Evolutionary conservation across 2,888 invertebrate genomes (phyloP), one percentile per base, ranked within the genome.

Genomic region (Periphyllus acericola): DNA sequence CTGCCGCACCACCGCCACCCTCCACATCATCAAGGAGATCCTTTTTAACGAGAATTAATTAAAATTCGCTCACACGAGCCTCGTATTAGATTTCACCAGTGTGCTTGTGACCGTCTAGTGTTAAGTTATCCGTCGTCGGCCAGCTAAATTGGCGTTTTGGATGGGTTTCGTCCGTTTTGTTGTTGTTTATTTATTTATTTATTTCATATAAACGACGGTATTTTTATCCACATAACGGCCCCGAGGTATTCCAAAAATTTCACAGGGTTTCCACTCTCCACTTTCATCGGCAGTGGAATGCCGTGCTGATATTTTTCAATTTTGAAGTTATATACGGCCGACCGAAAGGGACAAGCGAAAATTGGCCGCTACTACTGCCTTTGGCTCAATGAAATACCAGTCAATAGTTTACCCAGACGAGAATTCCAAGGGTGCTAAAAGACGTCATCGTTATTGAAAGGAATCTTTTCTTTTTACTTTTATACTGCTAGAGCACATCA

Each of bases 21-120:
- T 19, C 60, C 25, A 14, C n/a, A 17, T 3, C n/a, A 1, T 3
- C 8, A 71, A n/a, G 66, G 21, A 66, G 75, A 86, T 87, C 80
- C 55, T 80, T 79, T 87, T 87, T 72, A 87, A 87, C 72, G 74
- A 81, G 60, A 87, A 87, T 87, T 87, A 87, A 87, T 87, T 87
- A 87, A 87, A 87, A 87, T 80, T 36, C 55, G 72, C 74, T 86
- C 78, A 71, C 85, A 52, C 72, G 21, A 75, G 82, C 52, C 9
- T 74, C 8, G 40, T 75, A 60, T 83, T 83, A 60, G 60, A 83
- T 83, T 83, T 83, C 60, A 40, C 75, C 75, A 14, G 36, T 36
- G 72, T 83, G 34, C 80, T 80, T 80, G 83, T 34, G 83, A n/a
- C 55, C n/a, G 36, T 60, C 14, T n/a, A n/a, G 83, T 74, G 72